phyloP scores from a whole-genome alignment of 2,797 vertebrate genomes.

The Tamandua tetradactyla region DNA sequence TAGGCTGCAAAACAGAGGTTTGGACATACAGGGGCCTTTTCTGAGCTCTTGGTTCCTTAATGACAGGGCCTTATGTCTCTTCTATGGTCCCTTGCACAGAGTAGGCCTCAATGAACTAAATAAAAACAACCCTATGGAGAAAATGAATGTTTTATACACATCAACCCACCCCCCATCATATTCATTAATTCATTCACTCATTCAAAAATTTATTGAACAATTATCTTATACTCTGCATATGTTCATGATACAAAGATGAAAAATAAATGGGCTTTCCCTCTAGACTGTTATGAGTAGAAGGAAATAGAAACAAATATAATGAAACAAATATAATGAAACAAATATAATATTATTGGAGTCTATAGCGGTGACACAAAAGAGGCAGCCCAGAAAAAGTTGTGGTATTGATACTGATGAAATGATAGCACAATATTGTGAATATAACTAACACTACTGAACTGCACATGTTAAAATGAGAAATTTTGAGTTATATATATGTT shows the following conservation, averaged over 20 bases:
- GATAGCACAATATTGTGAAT: too few species aligned
- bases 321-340: slow-evolving; percentile 19
- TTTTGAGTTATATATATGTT: too few species aligned
- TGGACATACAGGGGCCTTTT: not conserved
- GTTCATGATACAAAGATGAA: not conserved
- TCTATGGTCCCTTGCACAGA: not conserved
- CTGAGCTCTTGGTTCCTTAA: not conserved
- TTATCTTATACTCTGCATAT: not conserved
- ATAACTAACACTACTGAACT: too few species aligned
- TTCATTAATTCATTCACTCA: not conserved
- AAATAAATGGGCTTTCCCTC: not conserved
- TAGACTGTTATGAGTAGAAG: not conserved
- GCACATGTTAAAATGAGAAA: too few species aligned
- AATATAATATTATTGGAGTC: not conserved
- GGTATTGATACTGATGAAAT: too few species aligned
- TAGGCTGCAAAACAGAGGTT: not conserved
- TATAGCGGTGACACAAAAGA: not conserved
- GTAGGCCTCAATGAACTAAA: not conserved
- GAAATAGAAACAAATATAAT: slow-evolving; percentile 31
- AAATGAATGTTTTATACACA: not conserved
- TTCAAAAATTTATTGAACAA: slow-evolving; percentile 10
- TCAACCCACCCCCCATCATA: not conserved
- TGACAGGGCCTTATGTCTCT: not conserved
- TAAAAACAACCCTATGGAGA: not conserved
- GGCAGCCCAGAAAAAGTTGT: not conserved